Percentiles rank a stretch among this genome's conserved stretches.
Evolutionary conservation across 2,113 vertebrate genomes (phyloP).

Genomic region (Cottus gobio): DNA sequence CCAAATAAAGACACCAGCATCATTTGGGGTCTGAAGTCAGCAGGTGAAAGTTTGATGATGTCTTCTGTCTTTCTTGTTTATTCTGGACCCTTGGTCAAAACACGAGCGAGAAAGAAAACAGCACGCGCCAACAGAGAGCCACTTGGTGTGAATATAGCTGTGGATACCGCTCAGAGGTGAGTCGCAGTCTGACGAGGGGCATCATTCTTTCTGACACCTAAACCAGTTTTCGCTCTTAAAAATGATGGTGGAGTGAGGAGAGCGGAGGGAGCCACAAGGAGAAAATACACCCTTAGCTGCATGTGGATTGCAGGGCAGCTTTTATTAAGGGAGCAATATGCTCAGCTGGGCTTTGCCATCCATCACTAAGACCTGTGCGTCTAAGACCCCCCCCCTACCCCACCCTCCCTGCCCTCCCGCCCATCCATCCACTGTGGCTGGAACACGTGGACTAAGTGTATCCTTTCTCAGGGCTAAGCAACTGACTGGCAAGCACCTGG

Average conservation of each 20-base stretch:
- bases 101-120: constrained; percentile 28
- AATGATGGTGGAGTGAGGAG: constrained; percentile 55
- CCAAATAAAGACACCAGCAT: constrained; percentile 17
- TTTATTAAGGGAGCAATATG: constrained; percentile 85
- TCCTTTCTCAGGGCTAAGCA: constrained; percentile 6
- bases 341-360: constrained; percentile 76
- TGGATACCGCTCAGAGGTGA: constrained; percentile 61
- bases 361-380: constrained; percentile 71
- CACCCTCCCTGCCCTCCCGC: too few relatives aligned
- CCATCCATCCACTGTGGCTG: not conserved
- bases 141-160: constrained; percentile 66
- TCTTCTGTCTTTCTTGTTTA: constrained; percentile 36
- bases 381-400: not conserved
- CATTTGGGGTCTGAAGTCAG: constrained; percentile 10
- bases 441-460: constrained; percentile 7
- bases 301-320: constrained; percentile 74
- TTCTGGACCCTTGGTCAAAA: constrained; percentile 40
- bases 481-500: constrained; percentile 17
- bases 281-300: constrained; percentile 61
- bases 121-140: constrained; percentile 34
- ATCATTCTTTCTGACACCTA: constrained; percentile 83
- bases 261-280: constrained; percentile 32
- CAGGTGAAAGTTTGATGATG: constrained; percentile 38
- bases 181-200: constrained; percentile 57
- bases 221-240: constrained; percentile 79